Percentiles rank a stretch among this genome's conserved stretches.
Evolutionary conservation across 2,797 vertebrate genomes (phyloP).

Genomic region (Amblyopsis hoosieri): DNA sequence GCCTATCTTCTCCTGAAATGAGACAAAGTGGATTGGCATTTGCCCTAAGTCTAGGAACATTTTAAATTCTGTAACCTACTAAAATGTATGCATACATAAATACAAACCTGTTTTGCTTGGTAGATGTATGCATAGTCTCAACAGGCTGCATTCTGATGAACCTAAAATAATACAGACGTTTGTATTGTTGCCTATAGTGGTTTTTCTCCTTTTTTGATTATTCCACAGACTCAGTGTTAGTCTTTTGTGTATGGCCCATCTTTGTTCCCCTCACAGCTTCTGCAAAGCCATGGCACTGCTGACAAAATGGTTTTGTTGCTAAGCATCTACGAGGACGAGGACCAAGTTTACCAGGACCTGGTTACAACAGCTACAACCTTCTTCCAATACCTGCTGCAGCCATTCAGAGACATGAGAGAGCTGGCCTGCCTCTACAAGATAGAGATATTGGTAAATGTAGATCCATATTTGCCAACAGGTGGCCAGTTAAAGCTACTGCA

Average conservation of each 20-base stretch:
- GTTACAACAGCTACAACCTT: constrained; percentile 87
- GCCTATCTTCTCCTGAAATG: too few species aligned
- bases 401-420: constrained; percentile 94
- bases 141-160: too few species aligned
- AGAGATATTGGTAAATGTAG: constrained; percentile 85
- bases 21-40: too few species aligned
- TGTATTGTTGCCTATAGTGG: too few species aligned
- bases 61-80: too few species aligned
- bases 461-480: background rate
- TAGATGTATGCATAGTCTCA: too few species aligned
- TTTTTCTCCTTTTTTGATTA: background rate
- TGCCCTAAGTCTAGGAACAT: too few species aligned
- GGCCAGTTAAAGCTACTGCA: too few species aligned
- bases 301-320: constrained; percentile 87
- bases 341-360: constrained; percentile 86
- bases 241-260: background rate
- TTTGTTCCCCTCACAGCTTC: constrained; percentile 69
- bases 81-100: too few species aligned
- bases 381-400: constrained; percentile 94
- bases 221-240: background rate
- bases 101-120: too few species aligned
- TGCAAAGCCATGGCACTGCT: constrained; percentile 80
- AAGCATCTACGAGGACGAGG: constrained; percentile 88
- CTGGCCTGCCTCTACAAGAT: constrained; percentile 89
- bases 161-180: too few species aligned